phyloP scores from a whole-genome alignment of 2,888 invertebrate genomes.

The Tetropium fuscum region DNA sequence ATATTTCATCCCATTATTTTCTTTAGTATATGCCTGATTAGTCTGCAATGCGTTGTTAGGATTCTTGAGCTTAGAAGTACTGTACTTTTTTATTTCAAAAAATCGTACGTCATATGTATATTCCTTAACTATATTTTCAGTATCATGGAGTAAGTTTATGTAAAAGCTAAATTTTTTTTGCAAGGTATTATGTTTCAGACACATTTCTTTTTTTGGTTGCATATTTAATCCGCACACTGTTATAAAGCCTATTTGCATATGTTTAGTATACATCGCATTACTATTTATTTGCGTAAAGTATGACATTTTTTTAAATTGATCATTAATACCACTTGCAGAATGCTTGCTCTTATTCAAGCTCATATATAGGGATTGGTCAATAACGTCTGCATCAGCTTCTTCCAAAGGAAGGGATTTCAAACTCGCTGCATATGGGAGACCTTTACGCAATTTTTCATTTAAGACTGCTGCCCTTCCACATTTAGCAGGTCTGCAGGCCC shows the following conservation, averaged over 20 bases:
- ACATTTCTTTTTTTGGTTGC: conserved; percentile 1
- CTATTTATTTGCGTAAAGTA: neutral
- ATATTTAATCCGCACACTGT: neutral
- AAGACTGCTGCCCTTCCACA: conserved; percentile 53
- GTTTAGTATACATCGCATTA: neutral
- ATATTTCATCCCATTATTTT: too few relatives aligned
- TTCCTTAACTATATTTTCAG: too few relatives aligned
- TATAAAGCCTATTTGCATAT: conserved; percentile 4
- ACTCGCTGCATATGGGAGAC: conserved; percentile 53
- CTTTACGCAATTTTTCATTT: conserved; percentile 49
- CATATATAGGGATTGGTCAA: conserved; percentile 52
- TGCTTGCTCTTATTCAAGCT: conserved; percentile 48
- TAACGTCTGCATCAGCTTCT: conserved; percentile 47
- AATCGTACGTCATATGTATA: too few relatives aligned
- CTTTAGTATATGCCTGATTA: too few relatives aligned
- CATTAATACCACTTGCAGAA: too few relatives aligned
- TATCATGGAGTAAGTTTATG: too few relatives aligned
- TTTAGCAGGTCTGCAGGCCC: conserved; percentile 54
- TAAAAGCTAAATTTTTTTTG: too few relatives aligned
- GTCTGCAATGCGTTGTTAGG: neutral
- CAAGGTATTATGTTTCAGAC: neutral
- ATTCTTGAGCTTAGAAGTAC: too few relatives aligned
- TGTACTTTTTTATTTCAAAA: too few relatives aligned
- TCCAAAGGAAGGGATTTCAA: conserved; percentile 53
- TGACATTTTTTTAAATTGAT: neutral